Evolutionary conservation across 2,797 vertebrate genomes (phyloP).

Genomic region (Muraenolepis orangiensis): DNA sequence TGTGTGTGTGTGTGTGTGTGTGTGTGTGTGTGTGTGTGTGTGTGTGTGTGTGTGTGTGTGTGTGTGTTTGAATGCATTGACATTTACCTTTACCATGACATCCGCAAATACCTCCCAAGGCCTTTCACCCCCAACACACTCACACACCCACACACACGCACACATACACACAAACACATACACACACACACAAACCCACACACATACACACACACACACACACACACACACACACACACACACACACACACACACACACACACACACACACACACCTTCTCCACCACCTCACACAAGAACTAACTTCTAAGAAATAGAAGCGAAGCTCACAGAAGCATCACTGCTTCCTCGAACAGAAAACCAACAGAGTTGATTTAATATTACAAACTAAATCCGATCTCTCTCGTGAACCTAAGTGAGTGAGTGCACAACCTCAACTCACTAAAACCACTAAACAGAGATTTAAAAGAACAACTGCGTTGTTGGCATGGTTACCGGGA

Average conservation of each 20-base stretch:
- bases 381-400: no score
- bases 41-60: slow-evolving; percentile 16
- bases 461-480: no score
- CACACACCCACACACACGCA: slow-evolving; percentile 1
- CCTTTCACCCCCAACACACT: slow-evolving; percentile 64
- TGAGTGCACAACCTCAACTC: no score
- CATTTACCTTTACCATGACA: slow-evolving; percentile 84
- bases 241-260: background rate
- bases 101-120: slow-evolving; percentile 69
- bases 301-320: background rate
- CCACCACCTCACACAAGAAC: background rate
- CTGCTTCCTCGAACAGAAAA: no score
- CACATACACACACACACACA: background rate
- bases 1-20: slow-evolving; percentile 44
- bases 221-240: background rate
- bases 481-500: no score
- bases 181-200: background rate
- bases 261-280: background rate
- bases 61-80: slow-evolving; percentile 84
- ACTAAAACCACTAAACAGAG: no score
- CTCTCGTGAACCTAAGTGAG: no score
- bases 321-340: no score
- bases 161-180: background rate
- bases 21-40: background rate
- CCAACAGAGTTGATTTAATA: no score